Conservation (phyloP, 2,113 vertebrate genomes). For the Poicephalus meyeri region DNA sequence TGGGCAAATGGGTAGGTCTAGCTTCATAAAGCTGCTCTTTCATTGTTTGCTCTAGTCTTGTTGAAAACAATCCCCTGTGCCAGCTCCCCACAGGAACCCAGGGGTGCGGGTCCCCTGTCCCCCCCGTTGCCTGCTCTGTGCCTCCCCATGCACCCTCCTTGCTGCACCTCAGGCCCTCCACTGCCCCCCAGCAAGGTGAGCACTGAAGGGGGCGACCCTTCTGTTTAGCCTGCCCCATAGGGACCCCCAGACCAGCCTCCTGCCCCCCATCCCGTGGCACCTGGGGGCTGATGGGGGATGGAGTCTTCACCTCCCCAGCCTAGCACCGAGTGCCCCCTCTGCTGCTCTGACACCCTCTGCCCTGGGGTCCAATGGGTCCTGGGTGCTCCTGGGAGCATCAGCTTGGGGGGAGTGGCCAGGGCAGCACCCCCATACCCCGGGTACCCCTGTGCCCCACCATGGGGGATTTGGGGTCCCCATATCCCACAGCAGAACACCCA, state of each 20-base stretch:
- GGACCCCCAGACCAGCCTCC: not conserved
- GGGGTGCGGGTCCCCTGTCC: fast-evolving
- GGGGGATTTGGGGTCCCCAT: not conserved
- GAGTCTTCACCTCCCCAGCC: not conserved
- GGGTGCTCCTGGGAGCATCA: not conserved
- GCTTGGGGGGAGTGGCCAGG: too few species aligned
- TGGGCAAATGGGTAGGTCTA: too few species aligned
- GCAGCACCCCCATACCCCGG: not conserved
- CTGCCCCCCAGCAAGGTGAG: not conserved
- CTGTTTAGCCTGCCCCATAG: too few species aligned
- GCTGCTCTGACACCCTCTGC: not conserved
- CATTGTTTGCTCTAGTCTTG: too few species aligned
- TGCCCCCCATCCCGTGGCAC: not conserved
- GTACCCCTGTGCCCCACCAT: not conserved
- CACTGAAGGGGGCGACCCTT: too few species aligned
- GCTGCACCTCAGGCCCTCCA: not conserved
- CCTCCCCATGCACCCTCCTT: not conserved
- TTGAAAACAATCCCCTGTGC: too few species aligned
- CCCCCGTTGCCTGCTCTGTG: fast-evolving
- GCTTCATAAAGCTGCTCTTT: too few species aligned
- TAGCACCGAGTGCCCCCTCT: not conserved
- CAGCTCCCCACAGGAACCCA: not conserved
- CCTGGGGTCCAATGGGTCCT: not conserved
- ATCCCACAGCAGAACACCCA: not conserved
- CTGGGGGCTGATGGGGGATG: not conserved